Conservation (phyloP, 2,797 vertebrate species). For the Knipowitschia caucasica region DNA sequence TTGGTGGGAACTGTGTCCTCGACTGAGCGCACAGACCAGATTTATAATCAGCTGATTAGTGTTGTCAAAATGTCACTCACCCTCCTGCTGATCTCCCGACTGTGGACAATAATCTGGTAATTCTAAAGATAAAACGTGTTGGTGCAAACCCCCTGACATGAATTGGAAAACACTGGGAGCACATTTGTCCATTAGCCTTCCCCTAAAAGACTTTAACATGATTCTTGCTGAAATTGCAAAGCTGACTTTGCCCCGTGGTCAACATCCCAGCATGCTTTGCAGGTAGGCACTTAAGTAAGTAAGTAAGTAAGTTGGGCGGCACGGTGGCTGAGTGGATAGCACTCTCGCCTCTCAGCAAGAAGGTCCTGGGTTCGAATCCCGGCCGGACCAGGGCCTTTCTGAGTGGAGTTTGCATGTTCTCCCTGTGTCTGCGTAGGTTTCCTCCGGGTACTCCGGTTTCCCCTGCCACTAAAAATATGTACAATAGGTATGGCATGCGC, state of each 20-base stretch:
- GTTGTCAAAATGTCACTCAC: constrained; percentile 56
- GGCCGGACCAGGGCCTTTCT: too few species aligned
- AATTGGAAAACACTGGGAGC: constrained; percentile 5
- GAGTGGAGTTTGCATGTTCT: too few species aligned
- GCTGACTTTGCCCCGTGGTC: constrained; percentile 38
- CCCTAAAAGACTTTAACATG: constrained; percentile 25
- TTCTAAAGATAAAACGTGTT: constrained; percentile 19
- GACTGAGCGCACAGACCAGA: constrained; percentile 44
- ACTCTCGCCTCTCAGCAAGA: too few species aligned
- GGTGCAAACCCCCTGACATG: constrained; percentile 16
- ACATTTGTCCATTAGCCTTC: constrained; percentile 8
- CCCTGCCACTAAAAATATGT: too few species aligned
- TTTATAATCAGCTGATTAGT: constrained; percentile 56
- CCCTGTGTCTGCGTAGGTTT: too few species aligned
- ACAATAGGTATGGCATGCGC: too few species aligned
- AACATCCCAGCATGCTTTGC: constrained; percentile 40
- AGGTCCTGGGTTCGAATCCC: too few species aligned
- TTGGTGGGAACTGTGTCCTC: constrained; percentile 19
- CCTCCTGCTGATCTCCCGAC: constrained; percentile 29
- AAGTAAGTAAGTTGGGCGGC: too few species aligned
- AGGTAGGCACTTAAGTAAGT: constrained; percentile 47
- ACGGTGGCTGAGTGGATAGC: too few species aligned
- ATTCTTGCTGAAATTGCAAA: constrained; percentile 46
- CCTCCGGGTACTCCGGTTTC: too few species aligned
- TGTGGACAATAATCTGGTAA: constrained; percentile 45